phyloP scores from a whole-genome alignment of 2,797 vertebrate species.

The Otus scops region DNA sequence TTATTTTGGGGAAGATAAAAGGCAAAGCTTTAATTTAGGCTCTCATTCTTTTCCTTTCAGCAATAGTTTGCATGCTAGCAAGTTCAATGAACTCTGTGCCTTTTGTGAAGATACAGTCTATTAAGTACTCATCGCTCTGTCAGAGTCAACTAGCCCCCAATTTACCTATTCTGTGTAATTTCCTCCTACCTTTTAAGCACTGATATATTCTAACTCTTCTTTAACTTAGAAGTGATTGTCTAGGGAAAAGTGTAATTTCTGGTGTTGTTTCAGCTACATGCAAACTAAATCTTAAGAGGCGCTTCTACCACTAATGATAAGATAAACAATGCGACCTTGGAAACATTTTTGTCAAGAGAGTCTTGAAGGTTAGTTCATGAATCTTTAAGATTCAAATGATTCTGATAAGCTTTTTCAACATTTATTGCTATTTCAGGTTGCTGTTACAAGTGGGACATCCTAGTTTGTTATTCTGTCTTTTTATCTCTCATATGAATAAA shows the following conservation, averaged over 20 bases:
- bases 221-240: slow-evolving; percentile 37
- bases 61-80: background rate
- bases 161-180: slow-evolving; percentile 7
- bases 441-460: slow-evolving; percentile 44
- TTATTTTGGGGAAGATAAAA: background rate
- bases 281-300: background rate
- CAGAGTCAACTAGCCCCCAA: slow-evolving; percentile 44
- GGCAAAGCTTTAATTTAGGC: background rate
- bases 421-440: slow-evolving; percentile 55
- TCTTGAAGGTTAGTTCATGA: slow-evolving; percentile 22
- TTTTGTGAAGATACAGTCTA: slow-evolving; percentile 15
- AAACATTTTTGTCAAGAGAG: slow-evolving; percentile 22
- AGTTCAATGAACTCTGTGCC: background rate
- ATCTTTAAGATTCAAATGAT: slow-evolving; percentile 15
- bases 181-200: slow-evolving; percentile 25
- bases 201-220: slow-evolving; percentile 8
- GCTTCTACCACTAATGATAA: slow-evolving; percentile 2
- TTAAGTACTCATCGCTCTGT: slow-evolving; percentile 18
- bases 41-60: background rate
- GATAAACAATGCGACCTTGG: slow-evolving; percentile 12
- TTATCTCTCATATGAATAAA: slow-evolving; percentile 71
- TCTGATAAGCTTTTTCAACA: slow-evolving; percentile 42
- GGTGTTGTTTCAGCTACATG: background rate
- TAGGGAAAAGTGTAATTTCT: slow-evolving; percentile 50
- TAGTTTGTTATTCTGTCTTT: slow-evolving; percentile 67